These are phyloP conservation scores for Peromyscus leucopus DNA, from an alignment of 2,113 vertebrate species.

Conservation along the genomic window DNA sequence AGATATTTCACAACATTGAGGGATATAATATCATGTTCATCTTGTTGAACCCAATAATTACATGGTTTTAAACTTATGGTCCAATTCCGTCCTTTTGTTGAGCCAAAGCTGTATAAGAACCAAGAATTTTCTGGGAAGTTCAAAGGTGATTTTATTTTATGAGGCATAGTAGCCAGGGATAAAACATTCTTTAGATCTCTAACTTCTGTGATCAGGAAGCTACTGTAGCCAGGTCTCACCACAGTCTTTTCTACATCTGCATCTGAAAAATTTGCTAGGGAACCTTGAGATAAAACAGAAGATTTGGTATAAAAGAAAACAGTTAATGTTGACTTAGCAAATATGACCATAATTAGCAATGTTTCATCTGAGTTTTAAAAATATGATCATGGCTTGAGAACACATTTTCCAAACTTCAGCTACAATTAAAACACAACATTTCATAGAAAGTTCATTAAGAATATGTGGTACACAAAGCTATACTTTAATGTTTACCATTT, in stretches of 20 bases:
- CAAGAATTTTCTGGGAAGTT: background rate
- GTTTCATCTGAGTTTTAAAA: slow-evolving; percentile 17
- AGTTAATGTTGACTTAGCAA: background rate
- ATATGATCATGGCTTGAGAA: background rate
- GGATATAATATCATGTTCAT: background rate
- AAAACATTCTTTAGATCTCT: background rate
- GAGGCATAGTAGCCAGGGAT: slow-evolving; percentile 68
- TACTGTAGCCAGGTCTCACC: slow-evolving; percentile 78
- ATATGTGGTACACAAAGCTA: background rate
- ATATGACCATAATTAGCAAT: background rate
- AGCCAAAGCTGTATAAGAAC: slow-evolving; percentile 78
- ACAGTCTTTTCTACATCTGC: slow-evolving; percentile 77
- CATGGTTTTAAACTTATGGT: slow-evolving; percentile 52
- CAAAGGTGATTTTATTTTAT: background rate
- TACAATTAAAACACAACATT: slow-evolving; percentile 22
- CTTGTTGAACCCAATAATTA: slow-evolving; percentile 70
- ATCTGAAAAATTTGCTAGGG: slow-evolving; percentile 32
- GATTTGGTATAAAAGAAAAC: slow-evolving; percentile 12
- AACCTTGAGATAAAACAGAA: slow-evolving; percentile 31
- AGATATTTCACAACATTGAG: slow-evolving; percentile 74
- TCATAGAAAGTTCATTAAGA: background rate
- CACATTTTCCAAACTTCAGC: background rate
- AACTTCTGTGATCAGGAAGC: slow-evolving; percentile 73
- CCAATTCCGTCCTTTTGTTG: background rate
- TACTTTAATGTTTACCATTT: background rate